Evolutionary conservation across 2,888 invertebrate species (phyloP).

Genomic region (Chymomyza fuscimana): DNA sequence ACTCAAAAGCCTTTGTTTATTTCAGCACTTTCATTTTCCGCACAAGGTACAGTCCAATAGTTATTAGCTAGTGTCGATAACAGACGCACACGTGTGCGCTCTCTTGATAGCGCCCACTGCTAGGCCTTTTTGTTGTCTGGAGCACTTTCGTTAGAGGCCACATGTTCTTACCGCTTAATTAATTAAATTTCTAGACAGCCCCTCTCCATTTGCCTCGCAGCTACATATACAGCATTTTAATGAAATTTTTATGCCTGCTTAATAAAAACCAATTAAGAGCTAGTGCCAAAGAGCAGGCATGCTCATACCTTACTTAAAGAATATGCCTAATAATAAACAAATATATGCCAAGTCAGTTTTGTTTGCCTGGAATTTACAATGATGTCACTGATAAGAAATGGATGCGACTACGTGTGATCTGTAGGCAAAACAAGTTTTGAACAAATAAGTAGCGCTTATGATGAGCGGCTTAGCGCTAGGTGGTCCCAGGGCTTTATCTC

Average conservation of each 20-base stretch:
- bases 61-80: background rate
- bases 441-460: background rate
- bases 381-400: slow-evolving; percentile 37
- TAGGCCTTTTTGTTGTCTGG: background rate
- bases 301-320: background rate
- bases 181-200: background rate
- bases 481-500: slow-evolving; percentile 28
- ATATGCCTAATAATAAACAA: background rate
- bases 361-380: slow-evolving; percentile 27
- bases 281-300: background rate
- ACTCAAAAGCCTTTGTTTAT: too few species aligned
- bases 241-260: slow-evolving; percentile 5
- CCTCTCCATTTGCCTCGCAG: too few species aligned
- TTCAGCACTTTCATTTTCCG: slow-evolving; percentile 7
- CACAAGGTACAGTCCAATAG: background rate
- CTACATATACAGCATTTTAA: background rate
- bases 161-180: slow-evolving; percentile 1
- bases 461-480: slow-evolving; percentile 16
- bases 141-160: background rate
- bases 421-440: slow-evolving; percentile 17
- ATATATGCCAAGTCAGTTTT: background rate
- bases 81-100: background rate
- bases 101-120: background rate
- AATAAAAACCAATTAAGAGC: slow-evolving; percentile 4
- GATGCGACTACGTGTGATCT: slow-evolving; percentile 21